Evolutionary conservation across 2,797 vertebrate species (phyloP).

Genomic region (Chrosomus eos): DNA sequence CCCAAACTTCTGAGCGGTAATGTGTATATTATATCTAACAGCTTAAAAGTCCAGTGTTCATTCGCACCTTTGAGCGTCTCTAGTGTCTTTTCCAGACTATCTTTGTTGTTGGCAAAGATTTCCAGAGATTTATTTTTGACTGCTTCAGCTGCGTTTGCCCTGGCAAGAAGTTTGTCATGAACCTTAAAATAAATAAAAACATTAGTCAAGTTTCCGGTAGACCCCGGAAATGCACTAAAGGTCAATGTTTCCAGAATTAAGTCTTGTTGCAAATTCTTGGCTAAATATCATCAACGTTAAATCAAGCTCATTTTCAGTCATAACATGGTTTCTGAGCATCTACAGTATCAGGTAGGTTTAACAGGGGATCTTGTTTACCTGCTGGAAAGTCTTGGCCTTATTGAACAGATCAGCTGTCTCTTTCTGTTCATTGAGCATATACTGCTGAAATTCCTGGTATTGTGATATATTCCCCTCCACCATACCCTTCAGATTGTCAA

Average conservation of each 20-base stretch:
- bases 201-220: background rate
- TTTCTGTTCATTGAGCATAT: conserved; percentile 45
- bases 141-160: conserved; percentile 80
- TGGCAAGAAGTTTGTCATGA: conserved; percentile 77
- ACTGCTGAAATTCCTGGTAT: conserved; percentile 55
- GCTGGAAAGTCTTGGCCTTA: conserved; percentile 59
- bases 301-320: background rate
- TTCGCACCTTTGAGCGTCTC: background rate
- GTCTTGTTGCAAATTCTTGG: background rate
- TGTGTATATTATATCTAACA: background rate
- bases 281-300: background rate
- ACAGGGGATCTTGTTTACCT: conserved; percentile 64
- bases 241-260: background rate
- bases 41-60: background rate
- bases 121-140: conserved; percentile 78
- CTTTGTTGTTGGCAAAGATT: conserved; percentile 78
- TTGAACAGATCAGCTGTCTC: conserved; percentile 59
- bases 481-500: conserved; percentile 58
- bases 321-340: background rate
- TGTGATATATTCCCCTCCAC: conserved; percentile 53
- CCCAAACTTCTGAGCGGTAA: background rate
- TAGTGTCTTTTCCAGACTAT: conserved; percentile 74
- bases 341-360: background rate
- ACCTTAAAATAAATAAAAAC: conserved; percentile 69
- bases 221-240: background rate